Percentiles rank a stretch among this genome's conserved stretches.
Conservation (phyloP, 2,113 vertebrate genomes). For the Pteronura brasiliensis region DNA sequence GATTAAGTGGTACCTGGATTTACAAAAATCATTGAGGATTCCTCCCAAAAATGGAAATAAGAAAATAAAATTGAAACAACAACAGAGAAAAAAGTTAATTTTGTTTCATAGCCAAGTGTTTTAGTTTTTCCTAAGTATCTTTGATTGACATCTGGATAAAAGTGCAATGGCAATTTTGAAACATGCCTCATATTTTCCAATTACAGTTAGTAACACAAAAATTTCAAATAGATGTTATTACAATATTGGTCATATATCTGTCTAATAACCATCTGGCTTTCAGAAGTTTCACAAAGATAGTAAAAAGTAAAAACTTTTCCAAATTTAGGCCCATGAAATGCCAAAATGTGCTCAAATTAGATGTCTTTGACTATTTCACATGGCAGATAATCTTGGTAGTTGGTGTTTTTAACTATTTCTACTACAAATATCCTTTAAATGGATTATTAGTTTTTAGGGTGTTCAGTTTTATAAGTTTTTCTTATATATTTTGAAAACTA, state of each 20-base stretch:
- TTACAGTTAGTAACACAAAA: constrained; percentile 36
- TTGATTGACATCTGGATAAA: not conserved
- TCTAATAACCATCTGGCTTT: not conserved
- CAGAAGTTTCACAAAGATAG: not conserved
- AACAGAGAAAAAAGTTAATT: not conserved
- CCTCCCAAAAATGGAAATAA: not conserved
- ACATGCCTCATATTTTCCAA: not conserved
- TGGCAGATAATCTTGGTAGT: not conserved
- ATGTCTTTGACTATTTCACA: constrained; percentile 19
- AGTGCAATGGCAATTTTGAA: not conserved
- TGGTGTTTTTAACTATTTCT: constrained; percentile 24
- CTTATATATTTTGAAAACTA: not conserved
- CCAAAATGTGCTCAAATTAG: not conserved
- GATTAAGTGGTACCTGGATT: not conserved
- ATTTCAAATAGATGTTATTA: not conserved
- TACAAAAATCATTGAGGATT: not conserved
- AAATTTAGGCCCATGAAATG: not conserved
- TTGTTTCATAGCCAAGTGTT: not conserved
- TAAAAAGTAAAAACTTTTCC: constrained; percentile 19
- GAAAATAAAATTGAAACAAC: not conserved
- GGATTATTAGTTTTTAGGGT: not conserved
- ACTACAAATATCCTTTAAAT: not conserved
- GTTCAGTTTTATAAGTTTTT: not conserved
- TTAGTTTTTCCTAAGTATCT: not conserved
- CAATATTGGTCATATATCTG: not conserved